Evolutionary conservation across 2,888 invertebrate genomes (phyloP).

Genomic region (Tetheella fluctuosa): DNA sequence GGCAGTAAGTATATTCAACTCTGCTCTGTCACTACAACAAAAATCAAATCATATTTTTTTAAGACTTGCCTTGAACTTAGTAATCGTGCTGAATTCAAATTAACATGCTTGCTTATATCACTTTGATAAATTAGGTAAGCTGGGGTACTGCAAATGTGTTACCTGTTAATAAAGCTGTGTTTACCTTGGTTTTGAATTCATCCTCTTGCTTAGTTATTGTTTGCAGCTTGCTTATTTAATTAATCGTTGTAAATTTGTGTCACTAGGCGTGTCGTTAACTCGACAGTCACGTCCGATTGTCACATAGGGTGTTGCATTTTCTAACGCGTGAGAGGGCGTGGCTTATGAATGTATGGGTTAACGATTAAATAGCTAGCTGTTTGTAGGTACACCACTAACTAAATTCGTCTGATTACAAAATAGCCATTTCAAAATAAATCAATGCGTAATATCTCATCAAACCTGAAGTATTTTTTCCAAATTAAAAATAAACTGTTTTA

Average conservation of each 20-base stretch:
- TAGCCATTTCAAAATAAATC: too few species aligned
- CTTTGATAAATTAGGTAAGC: not conserved
- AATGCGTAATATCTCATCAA: too few species aligned
- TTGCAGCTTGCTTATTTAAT: constrained; percentile 26
- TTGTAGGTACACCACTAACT: not conserved
- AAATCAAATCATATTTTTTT: constrained; percentile 25
- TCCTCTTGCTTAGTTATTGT: constrained; percentile 4
- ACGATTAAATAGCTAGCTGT: constrained; percentile 10
- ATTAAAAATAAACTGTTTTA: too few species aligned
- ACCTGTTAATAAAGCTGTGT: not conserved
- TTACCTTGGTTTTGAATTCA: not conserved
- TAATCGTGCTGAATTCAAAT: constrained; percentile 37
- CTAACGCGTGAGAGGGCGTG: constrained; percentile 30
- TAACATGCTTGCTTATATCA: constrained; percentile 19
- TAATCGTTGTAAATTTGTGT: constrained; percentile 32
- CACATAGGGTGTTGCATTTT: constrained; percentile 39
- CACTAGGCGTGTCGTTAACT: constrained; percentile 34
- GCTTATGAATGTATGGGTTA: constrained; percentile 21
- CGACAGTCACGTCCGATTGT: constrained; percentile 44
- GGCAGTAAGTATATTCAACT: constrained; percentile 51
- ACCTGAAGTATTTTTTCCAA: too few species aligned
- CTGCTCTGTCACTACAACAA: constrained; percentile 43
- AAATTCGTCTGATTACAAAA: not conserved
- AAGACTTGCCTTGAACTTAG: constrained; percentile 73
- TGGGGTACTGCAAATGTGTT: not conserved